These are phyloP conservation scores for Eupithecia inturbata DNA, from an alignment of 2,888 invertebrate species.

Conservation along the genomic window DNA sequence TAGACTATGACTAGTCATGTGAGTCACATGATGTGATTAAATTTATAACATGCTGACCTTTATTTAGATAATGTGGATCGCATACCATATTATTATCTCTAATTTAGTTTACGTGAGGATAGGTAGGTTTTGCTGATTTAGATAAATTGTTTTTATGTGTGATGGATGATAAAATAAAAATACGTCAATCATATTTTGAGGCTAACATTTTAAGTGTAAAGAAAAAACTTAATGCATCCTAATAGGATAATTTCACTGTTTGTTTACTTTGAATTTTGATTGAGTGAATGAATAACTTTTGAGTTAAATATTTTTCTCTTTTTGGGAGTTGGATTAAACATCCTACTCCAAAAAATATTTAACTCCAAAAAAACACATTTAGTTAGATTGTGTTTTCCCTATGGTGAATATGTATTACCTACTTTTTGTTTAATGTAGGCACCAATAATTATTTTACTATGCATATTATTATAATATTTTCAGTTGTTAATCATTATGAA, in stretches of 20 bases:
- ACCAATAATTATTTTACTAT: not conserved
- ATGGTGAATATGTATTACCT: not conserved
- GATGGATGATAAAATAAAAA: not conserved
- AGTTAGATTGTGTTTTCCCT: not conserved
- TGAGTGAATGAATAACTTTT: not conserved
- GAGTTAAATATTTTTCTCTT: not conserved
- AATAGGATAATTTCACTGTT: too few relatives aligned
- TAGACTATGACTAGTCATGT: not conserved
- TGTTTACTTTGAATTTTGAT: too few relatives aligned
- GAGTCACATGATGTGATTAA: too few relatives aligned
- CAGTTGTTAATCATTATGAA: not conserved
- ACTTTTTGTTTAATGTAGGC: not conserved
- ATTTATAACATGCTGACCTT: conserved; percentile 24
- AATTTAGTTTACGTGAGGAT: conserved; percentile 21
- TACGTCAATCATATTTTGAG: not conserved
- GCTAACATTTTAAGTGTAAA: too few relatives aligned
- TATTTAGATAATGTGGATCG: not conserved
- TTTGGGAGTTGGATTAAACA: too few relatives aligned
- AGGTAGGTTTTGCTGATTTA: conserved; percentile 4
- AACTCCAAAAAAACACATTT: too few relatives aligned
- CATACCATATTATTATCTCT: conserved; percentile 14
- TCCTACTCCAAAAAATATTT: too few relatives aligned
- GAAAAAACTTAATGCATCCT: too few relatives aligned
- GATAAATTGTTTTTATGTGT: not conserved
- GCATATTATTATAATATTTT: not conserved